These are phyloP conservation scores for Sesamia inferens DNA, from an alignment of 2,888 invertebrate species.

Conservation along the genomic window DNA sequence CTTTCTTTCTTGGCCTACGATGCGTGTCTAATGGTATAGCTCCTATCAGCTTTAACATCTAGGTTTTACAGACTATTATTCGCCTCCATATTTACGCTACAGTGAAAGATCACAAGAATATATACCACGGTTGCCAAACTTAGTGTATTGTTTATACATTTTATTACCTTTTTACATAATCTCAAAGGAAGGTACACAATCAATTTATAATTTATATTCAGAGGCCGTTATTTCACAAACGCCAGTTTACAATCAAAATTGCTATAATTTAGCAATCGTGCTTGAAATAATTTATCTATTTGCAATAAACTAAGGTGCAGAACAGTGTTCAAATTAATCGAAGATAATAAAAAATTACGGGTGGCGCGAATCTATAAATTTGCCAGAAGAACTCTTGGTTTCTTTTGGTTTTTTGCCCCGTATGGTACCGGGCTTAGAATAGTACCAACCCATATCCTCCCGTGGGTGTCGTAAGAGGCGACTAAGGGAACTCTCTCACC, in stretches of 20 bases:
- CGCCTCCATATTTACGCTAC: not conserved
- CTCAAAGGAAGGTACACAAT: slow-evolving; percentile 25
- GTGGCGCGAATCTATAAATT: too few relatives aligned
- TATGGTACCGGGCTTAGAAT: too few relatives aligned
- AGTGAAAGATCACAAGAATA: slow-evolving; percentile 5
- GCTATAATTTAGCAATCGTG: slow-evolving; percentile 39
- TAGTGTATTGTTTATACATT: not conserved
- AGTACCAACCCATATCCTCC: too few relatives aligned
- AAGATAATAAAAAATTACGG: too few relatives aligned
- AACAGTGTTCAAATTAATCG: too few relatives aligned
- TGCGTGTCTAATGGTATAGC: not conserved
- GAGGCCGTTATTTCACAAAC: slow-evolving; percentile 28
- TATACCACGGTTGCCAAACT: slow-evolving; percentile 5
- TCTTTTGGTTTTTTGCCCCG: too few relatives aligned
- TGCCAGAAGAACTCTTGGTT: too few relatives aligned
- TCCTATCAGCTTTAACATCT: not conserved
- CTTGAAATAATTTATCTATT: slow-evolving; percentile 46
- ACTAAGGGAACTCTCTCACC: too few relatives aligned
- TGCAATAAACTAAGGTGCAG: slow-evolving; percentile 14
- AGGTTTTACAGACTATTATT: not conserved
- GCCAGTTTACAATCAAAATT: slow-evolving; percentile 29
- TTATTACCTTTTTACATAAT: slow-evolving; percentile 14
- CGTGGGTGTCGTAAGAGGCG: too few relatives aligned
- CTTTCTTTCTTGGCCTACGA: not conserved
- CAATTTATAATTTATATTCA: slow-evolving; percentile 21